Percentiles rank a stretch among this genome's conserved stretches.
Evolutionary conservation across 2,113 vertebrate species (phyloP).

Genomic region (Peromyscus polionotus): DNA sequence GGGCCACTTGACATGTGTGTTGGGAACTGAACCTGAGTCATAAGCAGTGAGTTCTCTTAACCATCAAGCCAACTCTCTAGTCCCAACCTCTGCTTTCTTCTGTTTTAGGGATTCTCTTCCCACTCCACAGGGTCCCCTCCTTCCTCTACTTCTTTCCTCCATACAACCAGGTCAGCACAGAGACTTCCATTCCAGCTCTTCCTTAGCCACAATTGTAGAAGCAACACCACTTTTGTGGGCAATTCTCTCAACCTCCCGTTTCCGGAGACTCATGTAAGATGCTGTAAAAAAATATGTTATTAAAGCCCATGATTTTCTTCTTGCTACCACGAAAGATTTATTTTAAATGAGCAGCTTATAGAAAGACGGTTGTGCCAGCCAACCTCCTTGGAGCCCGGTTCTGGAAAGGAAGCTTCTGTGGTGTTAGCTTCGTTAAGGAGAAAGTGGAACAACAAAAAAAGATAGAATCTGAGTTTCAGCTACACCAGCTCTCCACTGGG

Average conservation of each 20-base stretch:
- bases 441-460: constrained; percentile 50
- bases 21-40: not conserved
- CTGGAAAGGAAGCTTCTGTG: constrained; percentile 12
- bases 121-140: constrained; percentile 19
- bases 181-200: not conserved
- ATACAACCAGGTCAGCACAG: constrained; percentile 42
- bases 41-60: not conserved
- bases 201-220: not conserved
- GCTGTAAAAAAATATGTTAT: not conserved
- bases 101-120: constrained; percentile 20
- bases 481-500: not conserved
- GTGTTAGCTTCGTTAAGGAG: not conserved
- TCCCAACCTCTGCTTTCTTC: not conserved
- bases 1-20: not conserved
- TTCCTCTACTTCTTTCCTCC: constrained; percentile 64
- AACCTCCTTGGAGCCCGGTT: constrained; percentile 4
- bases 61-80: not conserved
- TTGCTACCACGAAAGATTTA: constrained; percentile 16
- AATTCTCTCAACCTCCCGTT: not conserved
- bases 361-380: not conserved
- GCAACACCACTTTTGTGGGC: not conserved
- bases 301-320: not conserved
- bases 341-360: constrained; percentile 16
- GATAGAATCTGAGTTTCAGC: not conserved
- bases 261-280: not conserved